phyloP scores from a whole-genome alignment of 2,113 vertebrate species.

The Aphelocoma coerulescens region DNA sequence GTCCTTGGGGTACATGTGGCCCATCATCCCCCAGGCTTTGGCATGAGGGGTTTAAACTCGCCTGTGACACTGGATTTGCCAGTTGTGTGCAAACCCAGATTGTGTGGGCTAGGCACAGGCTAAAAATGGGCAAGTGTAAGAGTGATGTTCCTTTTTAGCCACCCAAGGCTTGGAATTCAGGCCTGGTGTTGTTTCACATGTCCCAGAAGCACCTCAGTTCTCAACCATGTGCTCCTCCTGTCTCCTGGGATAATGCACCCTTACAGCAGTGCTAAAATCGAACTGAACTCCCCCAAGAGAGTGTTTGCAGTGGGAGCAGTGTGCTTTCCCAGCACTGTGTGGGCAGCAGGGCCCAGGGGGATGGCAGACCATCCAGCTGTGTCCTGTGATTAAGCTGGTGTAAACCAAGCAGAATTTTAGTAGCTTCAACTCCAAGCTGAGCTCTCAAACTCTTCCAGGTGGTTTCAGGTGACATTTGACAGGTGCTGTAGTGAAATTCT shows the following conservation, averaged over 20 bases:
- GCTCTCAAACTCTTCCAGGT: background rate
- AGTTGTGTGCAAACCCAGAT: background rate
- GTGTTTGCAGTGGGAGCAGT: rapidly evolving
- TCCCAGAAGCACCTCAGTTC: background rate
- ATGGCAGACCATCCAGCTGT: rapidly evolving
- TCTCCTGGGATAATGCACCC: background rate
- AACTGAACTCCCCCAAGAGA: background rate
- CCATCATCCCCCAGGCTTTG: background rate
- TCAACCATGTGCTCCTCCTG: rapidly evolving
- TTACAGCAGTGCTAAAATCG: background rate
- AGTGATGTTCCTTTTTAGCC: background rate
- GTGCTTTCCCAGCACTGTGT: rapidly evolving
- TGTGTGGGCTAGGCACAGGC: background rate
- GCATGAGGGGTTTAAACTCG: background rate
- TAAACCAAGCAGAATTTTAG: background rate
- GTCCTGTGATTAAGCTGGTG: rapidly evolving
- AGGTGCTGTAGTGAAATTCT: background rate
- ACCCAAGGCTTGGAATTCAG: background rate
- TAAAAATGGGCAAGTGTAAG: background rate
- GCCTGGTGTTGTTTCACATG: rapidly evolving
- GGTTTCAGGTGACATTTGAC: background rate
- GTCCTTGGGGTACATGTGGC: rapidly evolving
- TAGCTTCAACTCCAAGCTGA: background rate
- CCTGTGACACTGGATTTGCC: background rate
- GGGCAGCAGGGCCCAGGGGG: background rate